Evolutionary conservation across 2,888 invertebrate species (phyloP).

Genomic region (Drosophila pullipes): DNA sequence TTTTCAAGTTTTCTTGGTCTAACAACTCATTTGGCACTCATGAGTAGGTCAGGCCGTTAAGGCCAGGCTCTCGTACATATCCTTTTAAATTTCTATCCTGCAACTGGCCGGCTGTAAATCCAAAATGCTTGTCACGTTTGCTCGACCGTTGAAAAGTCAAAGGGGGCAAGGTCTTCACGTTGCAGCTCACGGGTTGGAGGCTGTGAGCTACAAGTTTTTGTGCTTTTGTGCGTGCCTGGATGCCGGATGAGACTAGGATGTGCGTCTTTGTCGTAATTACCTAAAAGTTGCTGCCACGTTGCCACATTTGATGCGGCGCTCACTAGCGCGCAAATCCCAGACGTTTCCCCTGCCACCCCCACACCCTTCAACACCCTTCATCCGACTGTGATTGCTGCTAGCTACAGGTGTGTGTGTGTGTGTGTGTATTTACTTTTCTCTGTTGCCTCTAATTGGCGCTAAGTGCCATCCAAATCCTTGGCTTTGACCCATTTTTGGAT

Average conservation of each 20-base stretch:
- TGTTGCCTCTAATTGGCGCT: constrained; percentile 74
- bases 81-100: constrained; percentile 65
- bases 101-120: constrained; percentile 55
- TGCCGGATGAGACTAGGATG: constrained; percentile 67
- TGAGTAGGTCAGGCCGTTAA: constrained; percentile 80
- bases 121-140: constrained; percentile 71
- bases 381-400: constrained; percentile 46
- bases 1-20: constrained; percentile 23
- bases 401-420: constrained; percentile 63
- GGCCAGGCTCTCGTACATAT: constrained; percentile 58
- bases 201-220: constrained; percentile 68
- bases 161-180: neutral
- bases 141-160: constrained; percentile 72
- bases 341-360: constrained; percentile 12
- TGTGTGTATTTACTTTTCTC: constrained; percentile 13
- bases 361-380: neutral
- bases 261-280: constrained; percentile 79
- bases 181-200: neutral
- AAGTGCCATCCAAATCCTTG: constrained; percentile 70
- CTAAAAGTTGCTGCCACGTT: constrained; percentile 60
- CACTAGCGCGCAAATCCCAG: constrained; percentile 71
- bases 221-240: constrained; percentile 72
- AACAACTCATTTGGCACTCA: constrained; percentile 79
- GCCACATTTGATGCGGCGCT: constrained; percentile 58
- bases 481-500: constrained; percentile 41